Evolutionary conservation across 2,888 invertebrate species (phyloP).

Genomic region (Dryocosmus kuriphilus): DNA sequence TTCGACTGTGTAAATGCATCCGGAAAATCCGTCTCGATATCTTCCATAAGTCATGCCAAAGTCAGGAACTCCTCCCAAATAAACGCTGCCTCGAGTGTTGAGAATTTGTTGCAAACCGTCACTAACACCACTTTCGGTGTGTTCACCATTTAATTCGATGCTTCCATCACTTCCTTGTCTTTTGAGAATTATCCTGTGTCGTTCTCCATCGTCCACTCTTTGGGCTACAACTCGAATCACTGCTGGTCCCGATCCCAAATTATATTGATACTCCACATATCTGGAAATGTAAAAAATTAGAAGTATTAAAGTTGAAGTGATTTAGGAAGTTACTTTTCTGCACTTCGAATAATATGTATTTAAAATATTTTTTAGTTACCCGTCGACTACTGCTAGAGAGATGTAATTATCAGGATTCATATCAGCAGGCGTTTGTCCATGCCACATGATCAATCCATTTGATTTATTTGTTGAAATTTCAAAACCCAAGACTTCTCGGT

Average conservation of each 20-base stretch:
- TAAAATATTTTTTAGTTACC: constrained; percentile 65
- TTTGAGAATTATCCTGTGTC: constrained; percentile 87
- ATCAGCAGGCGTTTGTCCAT: constrained; percentile 81
- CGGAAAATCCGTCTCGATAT: constrained; percentile 85
- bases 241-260: constrained; percentile 90
- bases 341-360: constrained; percentile 37
- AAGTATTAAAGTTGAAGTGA: too few species aligned
- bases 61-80: constrained; percentile 92
- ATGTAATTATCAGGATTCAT: constrained; percentile 83
- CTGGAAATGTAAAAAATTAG: constrained; percentile 79
- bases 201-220: constrained; percentile 88
- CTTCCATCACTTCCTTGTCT: constrained; percentile 82
- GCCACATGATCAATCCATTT: constrained; percentile 93
- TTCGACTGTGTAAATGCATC: constrained; percentile 91
- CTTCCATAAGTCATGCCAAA: constrained; percentile 84
- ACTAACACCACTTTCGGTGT: constrained; percentile 81
- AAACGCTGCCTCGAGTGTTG: constrained; percentile 90
- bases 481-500: constrained; percentile 84
- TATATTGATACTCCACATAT: constrained; percentile 88
- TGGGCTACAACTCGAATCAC: constrained; percentile 82
- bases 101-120: constrained; percentile 82
- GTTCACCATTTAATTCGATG: constrained; percentile 86
- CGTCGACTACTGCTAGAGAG: constrained; percentile 80
- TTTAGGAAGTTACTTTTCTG: not conserved
- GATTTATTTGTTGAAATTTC: constrained; percentile 86